Base-by-base conservation (phyloP, 2,888 invertebrate species). In the Pharmacophagus antenor region DNA sequence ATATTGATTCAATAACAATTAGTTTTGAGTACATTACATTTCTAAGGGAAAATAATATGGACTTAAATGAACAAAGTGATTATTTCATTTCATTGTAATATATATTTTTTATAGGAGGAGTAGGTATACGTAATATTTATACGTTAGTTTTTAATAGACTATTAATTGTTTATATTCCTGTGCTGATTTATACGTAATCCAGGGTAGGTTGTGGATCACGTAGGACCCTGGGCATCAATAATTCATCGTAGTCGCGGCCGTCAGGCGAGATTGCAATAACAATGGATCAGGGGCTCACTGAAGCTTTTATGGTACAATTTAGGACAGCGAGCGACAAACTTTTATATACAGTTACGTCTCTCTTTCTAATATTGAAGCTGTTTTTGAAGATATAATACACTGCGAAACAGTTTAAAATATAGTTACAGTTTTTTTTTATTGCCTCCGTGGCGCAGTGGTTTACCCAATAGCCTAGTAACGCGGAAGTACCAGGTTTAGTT, bases 231-330 rank as follows among this genome's bases (percentile, higher is more conserved):
- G 71, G 62, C 79, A 85, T 89, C 80, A 84, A 89, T 89, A 85
- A 89, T 89, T 84, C 88, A 89, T 88, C 69, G 69, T 71, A 74
- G 73, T 62, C 69, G 70, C 80, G 76, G 73, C 76, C 73, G 77
- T 75, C 71, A 72, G 71, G 80, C 88, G 78, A 75, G 74, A 70
- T 76, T 73, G 84, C 84, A 85, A 89, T 89, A 84, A 82, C 82
- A 89, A 89, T 89, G 78, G 73, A 82, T 82, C 76, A 74, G 73
- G 78, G 78, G 73, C 79, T 74, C 77, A 71, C 74, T 68, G 64
- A 66, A 77, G 77, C 76, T 80, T 78, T 74, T 65, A 52, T 54
- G 63, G 18, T 41, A 0, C 37, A 70, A 73, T 69, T n/a, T 41
- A 63, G 18, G 56, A 60, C 65, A 61, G 61, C 12, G 17, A 51